These are phyloP conservation scores for Platalea minor DNA, from an alignment of 2,797 vertebrate species.

Conservation along the genomic window DNA sequence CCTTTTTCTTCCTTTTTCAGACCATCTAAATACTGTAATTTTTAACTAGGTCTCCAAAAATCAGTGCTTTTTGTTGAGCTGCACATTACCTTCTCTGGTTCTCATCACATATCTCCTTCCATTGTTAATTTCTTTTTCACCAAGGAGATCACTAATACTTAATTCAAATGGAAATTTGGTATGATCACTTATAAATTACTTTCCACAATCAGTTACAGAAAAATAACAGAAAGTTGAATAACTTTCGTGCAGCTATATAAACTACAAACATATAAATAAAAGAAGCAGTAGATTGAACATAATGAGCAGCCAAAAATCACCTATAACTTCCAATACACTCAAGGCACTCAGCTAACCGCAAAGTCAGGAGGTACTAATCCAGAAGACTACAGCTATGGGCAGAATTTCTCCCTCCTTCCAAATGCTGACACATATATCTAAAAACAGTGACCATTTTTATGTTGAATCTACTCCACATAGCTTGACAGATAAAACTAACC, in stretches of 20 bases:
- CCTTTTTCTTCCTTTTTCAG: neutral
- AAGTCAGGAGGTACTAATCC: neutral
- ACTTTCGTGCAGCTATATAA: neutral
- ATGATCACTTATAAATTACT: neutral
- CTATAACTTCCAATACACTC: neutral
- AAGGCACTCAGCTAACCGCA: neutral
- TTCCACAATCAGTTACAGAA: neutral
- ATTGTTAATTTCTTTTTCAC: neutral
- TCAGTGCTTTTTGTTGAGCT: neutral
- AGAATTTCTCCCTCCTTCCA: neutral
- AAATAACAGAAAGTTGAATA: neutral
- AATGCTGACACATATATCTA: neutral
- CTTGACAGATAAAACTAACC: neutral
- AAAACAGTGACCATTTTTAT: neutral
- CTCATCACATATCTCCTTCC: neutral
- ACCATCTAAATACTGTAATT: neutral
- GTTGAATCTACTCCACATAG: neutral
- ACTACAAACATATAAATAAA: neutral
- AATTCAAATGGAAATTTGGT: neutral
- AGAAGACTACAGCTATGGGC: neutral
- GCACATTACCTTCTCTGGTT: neutral
- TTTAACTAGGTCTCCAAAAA: neutral
- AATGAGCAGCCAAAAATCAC: neutral
- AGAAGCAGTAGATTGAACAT: neutral
- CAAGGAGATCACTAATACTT: neutral